Base-by-base conservation (phyloP, 2,888 invertebrate genomes). In the Rutpela maculata region DNA sequence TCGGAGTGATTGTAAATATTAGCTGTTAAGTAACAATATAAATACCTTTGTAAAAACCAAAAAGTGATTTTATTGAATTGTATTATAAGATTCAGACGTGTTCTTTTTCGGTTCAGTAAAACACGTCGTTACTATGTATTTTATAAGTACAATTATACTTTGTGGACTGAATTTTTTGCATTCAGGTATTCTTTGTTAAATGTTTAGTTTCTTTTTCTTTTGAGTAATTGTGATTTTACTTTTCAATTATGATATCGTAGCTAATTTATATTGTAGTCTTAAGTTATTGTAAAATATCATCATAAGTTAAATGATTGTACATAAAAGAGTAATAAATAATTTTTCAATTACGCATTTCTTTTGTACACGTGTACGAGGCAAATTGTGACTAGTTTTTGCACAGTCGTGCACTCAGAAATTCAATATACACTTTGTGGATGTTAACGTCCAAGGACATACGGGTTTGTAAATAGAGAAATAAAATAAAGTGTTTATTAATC, bases 321-420 rank as follows among this genome's bases (percentile, higher is more conserved):
- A 83, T 83, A 83, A 83, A 82, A 83, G 77, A 77, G 50, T 67
- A 79, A 81, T 80, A 81, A 81, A 80, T 83, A 82, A 81, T 83
- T 83, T 83, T 83, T 74, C 82, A 82, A 79, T 62, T 62, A 59
- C 15, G 31, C 7, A 12, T 74, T 63, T 77, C 9, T 35, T 35
- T 35, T 9, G 31, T 35, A 35, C 9, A 35, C 31, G 31, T 35
- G 31, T 5, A 35, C 0, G 7, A 7, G 22, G 1, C 4, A 26
- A 3, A 26, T 26, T 1, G 22, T 3, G 22, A 3, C 22, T 3
- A 26, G 22, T 26, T 26, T 26, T 26, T 26, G 22, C 4, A n/a
- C n/a, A n/a, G n/a, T n/a, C n/a, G n/a, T n/a, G n/a, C n/a, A n/a
- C n/a, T n/a, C n/a, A n/a, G n/a, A n/a, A n/a, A n/a, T n/a, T n/a